phyloP scores from a whole-genome alignment of 2,113 vertebrate species.

The Pteruthius melanotis region DNA sequence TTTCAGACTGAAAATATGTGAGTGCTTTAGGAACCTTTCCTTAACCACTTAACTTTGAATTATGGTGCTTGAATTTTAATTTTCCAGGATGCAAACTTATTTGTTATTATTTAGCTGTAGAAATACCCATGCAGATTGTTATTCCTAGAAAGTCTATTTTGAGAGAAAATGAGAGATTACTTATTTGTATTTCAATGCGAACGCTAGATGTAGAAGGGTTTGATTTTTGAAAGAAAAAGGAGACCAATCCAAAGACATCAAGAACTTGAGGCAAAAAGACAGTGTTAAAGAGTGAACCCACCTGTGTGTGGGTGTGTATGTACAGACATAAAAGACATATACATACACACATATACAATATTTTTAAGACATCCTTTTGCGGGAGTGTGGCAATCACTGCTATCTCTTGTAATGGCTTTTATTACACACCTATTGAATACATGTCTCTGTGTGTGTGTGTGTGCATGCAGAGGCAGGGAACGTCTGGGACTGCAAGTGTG shows the following conservation, averaged over 20 bases:
- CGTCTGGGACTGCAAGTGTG: background rate
- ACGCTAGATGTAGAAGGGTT: background rate
- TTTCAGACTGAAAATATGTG: background rate
- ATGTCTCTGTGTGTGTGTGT: background rate
- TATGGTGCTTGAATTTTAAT: background rate
- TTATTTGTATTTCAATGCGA: background rate
- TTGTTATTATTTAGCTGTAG: background rate
- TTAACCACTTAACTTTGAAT: background rate
- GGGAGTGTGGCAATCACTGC: background rate
- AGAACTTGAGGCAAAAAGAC: background rate
- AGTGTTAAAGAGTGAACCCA: background rate
- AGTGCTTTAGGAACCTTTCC: background rate
- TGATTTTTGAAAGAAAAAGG: background rate
- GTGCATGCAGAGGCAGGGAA: background rate
- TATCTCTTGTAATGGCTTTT: background rate
- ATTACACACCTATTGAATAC: rapidly evolving
- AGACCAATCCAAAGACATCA: background rate
- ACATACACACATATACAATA: too few relatives aligned
- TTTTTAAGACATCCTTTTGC: background rate
- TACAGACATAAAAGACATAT: background rate
- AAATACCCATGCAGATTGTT: background rate
- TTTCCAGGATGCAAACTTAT: background rate
- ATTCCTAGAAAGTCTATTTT: background rate
- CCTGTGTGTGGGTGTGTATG: rapidly evolving
- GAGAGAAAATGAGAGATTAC: background rate